phyloP scores from a whole-genome alignment of 1,140 invertebrate species.

The Dermatophagoides farinae region DNA sequence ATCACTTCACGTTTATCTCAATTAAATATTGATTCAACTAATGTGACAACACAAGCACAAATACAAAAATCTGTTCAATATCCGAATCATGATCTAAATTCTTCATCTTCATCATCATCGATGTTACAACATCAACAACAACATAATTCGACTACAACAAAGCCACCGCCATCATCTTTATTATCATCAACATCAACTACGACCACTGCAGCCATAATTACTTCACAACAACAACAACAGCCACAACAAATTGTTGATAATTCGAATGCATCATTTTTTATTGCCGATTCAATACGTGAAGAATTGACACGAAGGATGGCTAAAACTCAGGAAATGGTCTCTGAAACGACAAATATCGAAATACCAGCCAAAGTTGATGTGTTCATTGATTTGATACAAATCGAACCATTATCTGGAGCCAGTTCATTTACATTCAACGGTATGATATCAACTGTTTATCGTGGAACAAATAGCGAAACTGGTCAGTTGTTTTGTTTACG shows the following conservation, averaged over 20 bases:
- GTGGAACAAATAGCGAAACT: constrained; percentile 68
- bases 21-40: not conserved
- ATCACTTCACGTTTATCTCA: not conserved
- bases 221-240: not conserved
- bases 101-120: not conserved
- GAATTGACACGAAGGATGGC: constrained; percentile 4
- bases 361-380: constrained; percentile 66
- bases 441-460: constrained; percentile 67
- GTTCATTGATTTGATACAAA: constrained; percentile 64
- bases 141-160: not conserved
- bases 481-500: constrained; percentile 64
- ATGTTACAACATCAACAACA: not conserved
- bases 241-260: constrained; percentile 1
- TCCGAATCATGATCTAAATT: too few relatives aligned
- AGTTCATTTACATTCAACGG: constrained; percentile 41
- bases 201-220: not conserved
- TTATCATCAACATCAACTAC: not conserved
- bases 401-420: constrained; percentile 40
- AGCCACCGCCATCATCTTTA: not conserved
- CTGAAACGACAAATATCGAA: constrained; percentile 30
- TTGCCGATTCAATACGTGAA: constrained; percentile 7
- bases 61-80: too few relatives aligned
- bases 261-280: constrained; percentile 9
- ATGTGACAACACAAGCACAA: not conserved
- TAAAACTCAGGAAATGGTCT: not conserved